A percentile compares a stretch with the other conserved stretches of the same genome.
These are phyloP conservation scores for Strigamia crassipes DNA, from an alignment of 2,888 invertebrate species.

Conservation along the genomic window DNA sequence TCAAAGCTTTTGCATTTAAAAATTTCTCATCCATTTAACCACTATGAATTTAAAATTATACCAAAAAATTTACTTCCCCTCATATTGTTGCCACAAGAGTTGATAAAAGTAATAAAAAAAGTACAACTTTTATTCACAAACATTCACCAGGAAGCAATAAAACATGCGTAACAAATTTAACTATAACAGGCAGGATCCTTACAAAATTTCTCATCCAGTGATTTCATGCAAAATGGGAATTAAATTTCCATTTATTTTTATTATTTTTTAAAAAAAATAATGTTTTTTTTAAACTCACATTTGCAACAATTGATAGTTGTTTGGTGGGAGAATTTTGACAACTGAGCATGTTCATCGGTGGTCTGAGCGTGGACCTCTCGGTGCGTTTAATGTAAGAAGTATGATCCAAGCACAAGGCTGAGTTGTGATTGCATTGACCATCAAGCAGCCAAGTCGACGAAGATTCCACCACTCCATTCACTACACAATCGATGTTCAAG, in stretches of 20 bases:
- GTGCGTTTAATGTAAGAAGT: neutral
- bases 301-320: neutral
- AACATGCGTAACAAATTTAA: neutral
- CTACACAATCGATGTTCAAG: slow-evolving; percentile 14
- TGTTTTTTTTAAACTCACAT: neutral
- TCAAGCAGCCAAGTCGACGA: slow-evolving; percentile 7
- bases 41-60: too few species aligned
- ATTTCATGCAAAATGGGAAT: too few species aligned
- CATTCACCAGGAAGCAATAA: neutral
- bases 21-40: too few species aligned
- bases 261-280: neutral
- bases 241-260: neutral
- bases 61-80: neutral
- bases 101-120: neutral
- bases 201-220: neutral
- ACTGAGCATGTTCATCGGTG: slow-evolving; percentile 7
- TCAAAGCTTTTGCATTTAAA: too few species aligned
- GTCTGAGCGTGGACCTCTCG: neutral
- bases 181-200: neutral
- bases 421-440: neutral
- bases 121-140: neutral
- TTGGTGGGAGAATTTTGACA: neutral
- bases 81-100: neutral
- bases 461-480: slow-evolving; percentile 30
- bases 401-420: neutral